These are phyloP conservation scores for Diachasma alloeum DNA, from an alignment of 1,140 invertebrate genomes.

Conservation along the genomic window DNA sequence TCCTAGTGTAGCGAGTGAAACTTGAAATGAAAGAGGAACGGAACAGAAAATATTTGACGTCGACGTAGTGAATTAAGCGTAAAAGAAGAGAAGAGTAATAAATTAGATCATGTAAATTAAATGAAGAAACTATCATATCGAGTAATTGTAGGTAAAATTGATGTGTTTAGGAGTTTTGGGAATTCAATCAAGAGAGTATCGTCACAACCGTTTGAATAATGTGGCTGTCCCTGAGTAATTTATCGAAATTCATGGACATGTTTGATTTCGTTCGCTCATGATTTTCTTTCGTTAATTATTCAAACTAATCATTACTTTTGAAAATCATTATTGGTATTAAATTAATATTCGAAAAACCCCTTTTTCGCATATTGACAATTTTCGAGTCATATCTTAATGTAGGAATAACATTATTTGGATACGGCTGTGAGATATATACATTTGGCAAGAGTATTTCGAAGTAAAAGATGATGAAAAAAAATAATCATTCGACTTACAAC, in stretches of 20 bases:
- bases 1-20: background rate
- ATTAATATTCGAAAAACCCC: background rate
- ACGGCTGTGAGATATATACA: slow-evolving; percentile 33
- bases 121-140: slow-evolving; percentile 22
- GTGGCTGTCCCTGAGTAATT: background rate
- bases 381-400: slow-evolving; percentile 8
- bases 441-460: slow-evolving; percentile 19
- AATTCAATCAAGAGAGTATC: slow-evolving; percentile 41
- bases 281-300: background rate
- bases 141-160: slow-evolving; percentile 11
- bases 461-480: background rate
- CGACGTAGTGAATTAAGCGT: background rate
- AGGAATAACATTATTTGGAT: slow-evolving; percentile 28
- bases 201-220: slow-evolving; percentile 32
- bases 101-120: slow-evolving; percentile 16
- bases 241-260: no score
- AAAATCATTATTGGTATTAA: background rate
- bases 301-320: background rate
- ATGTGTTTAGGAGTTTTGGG: slow-evolving; percentile 26
- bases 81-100: background rate
- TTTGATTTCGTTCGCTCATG: no score
- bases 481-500: slow-evolving; percentile 20
- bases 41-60: background rate
- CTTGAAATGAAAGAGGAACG: background rate
- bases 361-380: background rate